A percentile compares a stretch with the other conserved stretches of the same genome.
Evolutionary conservation across 64 coral and sea anemone genomes (phyloP).

Genomic region (Dendrophyllia cribrosa): DNA sequence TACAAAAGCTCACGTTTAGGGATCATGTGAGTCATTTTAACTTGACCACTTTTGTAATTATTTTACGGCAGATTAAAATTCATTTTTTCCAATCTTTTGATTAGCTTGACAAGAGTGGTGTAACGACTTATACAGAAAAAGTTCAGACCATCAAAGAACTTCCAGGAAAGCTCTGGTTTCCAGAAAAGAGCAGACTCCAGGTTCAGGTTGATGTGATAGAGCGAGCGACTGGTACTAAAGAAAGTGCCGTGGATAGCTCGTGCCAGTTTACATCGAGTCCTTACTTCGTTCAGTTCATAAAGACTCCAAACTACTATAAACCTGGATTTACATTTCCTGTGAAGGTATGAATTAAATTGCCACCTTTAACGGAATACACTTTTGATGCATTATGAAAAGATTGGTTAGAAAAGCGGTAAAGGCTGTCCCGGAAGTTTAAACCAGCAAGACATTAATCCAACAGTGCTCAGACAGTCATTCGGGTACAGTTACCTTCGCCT

Average conservation of each 20-base stretch:
- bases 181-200: constrained; percentile 67
- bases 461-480: too few species aligned
- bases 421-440: too few species aligned
- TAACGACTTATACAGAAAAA: neutral
- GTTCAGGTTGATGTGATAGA: constrained; percentile 86
- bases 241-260: constrained; percentile 74
- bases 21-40: too few species aligned
- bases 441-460: too few species aligned
- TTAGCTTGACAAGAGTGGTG: neutral
- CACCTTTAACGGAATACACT: too few species aligned
- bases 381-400: too few species aligned
- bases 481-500: too few species aligned
- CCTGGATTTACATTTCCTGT: constrained; percentile 76
- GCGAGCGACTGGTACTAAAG: constrained; percentile 72
- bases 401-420: too few species aligned
- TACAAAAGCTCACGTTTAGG: too few species aligned
- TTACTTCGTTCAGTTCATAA: constrained; percentile 76
- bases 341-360: constrained; percentile 44
- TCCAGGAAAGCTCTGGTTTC: constrained; percentile 75
- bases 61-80: neutral
- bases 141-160: constrained; percentile 40
- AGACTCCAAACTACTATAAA: constrained; percentile 84
- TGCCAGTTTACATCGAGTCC: constrained; percentile 78
- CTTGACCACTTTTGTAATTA: too few species aligned
- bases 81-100: neutral